Conservation (phyloP, 1,140 invertebrate genomes). For the Aleiodes sp. region DNA sequence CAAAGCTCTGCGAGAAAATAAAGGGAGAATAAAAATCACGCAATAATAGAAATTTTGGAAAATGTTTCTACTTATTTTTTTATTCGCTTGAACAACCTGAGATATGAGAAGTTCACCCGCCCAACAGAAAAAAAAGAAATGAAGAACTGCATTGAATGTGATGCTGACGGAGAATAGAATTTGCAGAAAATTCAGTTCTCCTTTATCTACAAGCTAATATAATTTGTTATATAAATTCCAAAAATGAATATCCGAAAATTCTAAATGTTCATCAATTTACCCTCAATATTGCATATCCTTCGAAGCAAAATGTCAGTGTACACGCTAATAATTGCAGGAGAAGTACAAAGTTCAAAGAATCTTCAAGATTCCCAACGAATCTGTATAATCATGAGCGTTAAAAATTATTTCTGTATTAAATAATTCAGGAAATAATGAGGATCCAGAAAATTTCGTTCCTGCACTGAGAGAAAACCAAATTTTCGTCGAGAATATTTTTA, state of each 20-base stretch:
- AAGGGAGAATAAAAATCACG: too few species aligned
- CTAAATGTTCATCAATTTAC: too few species aligned
- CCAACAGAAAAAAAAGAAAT: conserved; percentile 38
- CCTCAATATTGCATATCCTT: conserved; percentile 34
- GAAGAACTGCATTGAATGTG: background rate
- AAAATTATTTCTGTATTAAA: background rate
- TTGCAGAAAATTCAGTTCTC: background rate
- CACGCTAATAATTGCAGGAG: conserved; percentile 29
- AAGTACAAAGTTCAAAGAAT: conserved; percentile 42
- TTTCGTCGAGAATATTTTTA: too few species aligned
- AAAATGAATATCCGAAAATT: background rate
- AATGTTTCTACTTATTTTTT: too few species aligned
- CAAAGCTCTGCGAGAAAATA: conserved; percentile 37
- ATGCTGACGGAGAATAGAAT: conserved; percentile 6
- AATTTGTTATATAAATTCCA: background rate
- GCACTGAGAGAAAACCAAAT: too few species aligned
- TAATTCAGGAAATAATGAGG: conserved; percentile 42
- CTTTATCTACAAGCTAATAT: conserved; percentile 1
- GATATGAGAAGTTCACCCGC: conserved; percentile 32
- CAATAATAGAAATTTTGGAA: too few species aligned
- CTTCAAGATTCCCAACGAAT: conserved; percentile 52
- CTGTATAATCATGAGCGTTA: conserved; percentile 33
- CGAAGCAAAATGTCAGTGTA: conserved; percentile 36
- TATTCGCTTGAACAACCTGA: conserved; percentile 28
- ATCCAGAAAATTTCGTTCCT: conserved; percentile 56